Evolutionary conservation across 2,888 invertebrate genomes (phyloP), one percentile per base, ranked within the genome.

Genomic region (Drosophila dives): DNA sequence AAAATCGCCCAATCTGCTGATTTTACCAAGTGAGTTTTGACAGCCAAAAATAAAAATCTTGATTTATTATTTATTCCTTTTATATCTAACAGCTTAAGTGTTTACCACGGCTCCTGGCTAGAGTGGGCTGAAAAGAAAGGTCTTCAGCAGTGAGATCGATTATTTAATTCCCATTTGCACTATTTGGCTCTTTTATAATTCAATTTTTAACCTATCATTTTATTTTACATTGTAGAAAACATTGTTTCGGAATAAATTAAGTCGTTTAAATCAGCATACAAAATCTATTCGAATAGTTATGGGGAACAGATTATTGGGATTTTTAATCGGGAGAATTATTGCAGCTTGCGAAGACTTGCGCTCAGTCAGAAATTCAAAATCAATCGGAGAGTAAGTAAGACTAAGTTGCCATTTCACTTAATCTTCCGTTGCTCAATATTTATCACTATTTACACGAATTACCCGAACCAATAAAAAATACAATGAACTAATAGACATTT

Each of bases 121-220:
- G 86, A 86, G 11, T 86, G 86, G 86, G 82, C 86, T 32, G 63
- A 86, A 32, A 86, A 70, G 42, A 73, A 86, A 38, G 82, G 75
- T 17, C 72, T 81, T 2, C 10, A 54, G 1, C 55, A 77, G 45
- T 78, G 58, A 71, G 7, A 32, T 23, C 26, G 17, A 17, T 10
- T 5, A 20, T 12, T 12, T 0, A 29, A 34, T 48, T 40, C 20
- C 36, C 29, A 32, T 17, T 12, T 15, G 29, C 61, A 51, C 26
- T 48, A 29, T 45, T 73, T 72, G 53, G 45, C 60, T 7, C 12
- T 40, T 42, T 20, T 26, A 20, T 38, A 33, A 49, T n/a, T 40
- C 32, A n/a, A 48, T 40, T 60, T 59, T 55, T 23, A 60, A 29
- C 26, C 11, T 50, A n/a, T 36, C 34, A 51, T 55, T 62, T 50